Evolutionary conservation across 2,888 invertebrate genomes (phyloP).

Genomic region (Philaethria dido): DNA sequence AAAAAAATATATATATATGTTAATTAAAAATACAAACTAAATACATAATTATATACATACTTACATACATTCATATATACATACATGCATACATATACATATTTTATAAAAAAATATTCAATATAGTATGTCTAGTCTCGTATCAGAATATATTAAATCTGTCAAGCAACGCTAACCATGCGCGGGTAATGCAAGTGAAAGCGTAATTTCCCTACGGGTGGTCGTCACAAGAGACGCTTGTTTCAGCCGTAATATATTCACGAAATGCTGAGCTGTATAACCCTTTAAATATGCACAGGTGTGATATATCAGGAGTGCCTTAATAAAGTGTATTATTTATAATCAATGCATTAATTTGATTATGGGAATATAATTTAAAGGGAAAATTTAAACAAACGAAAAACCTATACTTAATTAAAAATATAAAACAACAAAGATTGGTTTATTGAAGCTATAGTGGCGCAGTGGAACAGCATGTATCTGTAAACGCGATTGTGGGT

Average conservation of each 20-base stretch:
- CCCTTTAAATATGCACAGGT: slow-evolving; percentile 18
- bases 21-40: too few relatives aligned
- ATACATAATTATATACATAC: too few relatives aligned
- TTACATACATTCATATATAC: too few relatives aligned
- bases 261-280: slow-evolving; percentile 19
- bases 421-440: too few relatives aligned
- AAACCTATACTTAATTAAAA: too few relatives aligned
- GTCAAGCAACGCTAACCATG: slow-evolving; percentile 27
- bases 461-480: too few relatives aligned
- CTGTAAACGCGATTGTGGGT: too few relatives aligned
- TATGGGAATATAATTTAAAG: neutral
- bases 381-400: too few relatives aligned
- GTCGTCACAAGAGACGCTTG: slow-evolving; percentile 30
- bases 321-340: slow-evolving; percentile 16
- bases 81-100: too few relatives aligned
- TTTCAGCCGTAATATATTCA: slow-evolving; percentile 27
- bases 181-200: slow-evolving; percentile 30
- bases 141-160: slow-evolving; percentile 29
- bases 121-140: slow-evolving; percentile 11
- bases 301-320: slow-evolving; percentile 12
- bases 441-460: too few relatives aligned
- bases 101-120: neutral
- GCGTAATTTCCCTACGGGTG: slow-evolving; percentile 40
- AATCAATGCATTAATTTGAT: slow-evolving; percentile 7
- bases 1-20: too few relatives aligned